These are phyloP conservation scores for Coracias cyanogaster DNA, from an alignment of 2,797 vertebrate species.

Conservation along the genomic window DNA sequence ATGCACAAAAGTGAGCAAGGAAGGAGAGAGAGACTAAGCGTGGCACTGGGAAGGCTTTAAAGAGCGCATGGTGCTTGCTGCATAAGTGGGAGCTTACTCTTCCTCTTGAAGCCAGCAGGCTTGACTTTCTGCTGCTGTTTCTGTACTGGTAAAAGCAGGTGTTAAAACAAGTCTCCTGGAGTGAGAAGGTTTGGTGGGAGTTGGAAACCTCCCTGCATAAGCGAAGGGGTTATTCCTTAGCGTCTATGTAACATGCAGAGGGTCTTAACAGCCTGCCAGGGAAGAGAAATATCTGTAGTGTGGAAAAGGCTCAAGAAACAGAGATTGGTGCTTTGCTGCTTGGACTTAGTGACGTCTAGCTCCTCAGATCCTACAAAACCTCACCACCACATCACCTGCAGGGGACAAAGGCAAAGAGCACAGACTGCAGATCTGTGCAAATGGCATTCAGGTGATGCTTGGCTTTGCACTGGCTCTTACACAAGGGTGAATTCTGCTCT, in stretches of 20 bases:
- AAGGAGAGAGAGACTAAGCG: not conserved
- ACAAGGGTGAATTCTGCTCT: not conserved
- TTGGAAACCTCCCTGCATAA: not conserved
- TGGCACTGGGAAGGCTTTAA: not conserved
- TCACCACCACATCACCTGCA: not conserved
- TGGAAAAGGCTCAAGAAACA: not conserved
- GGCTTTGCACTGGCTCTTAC: not conserved
- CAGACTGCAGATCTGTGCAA: not conserved
- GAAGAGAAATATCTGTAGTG: not conserved
- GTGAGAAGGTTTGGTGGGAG: not conserved
- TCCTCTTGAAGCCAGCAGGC: not conserved
- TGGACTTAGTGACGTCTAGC: not conserved
- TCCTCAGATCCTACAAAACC: not conserved
- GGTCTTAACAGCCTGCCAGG: not conserved
- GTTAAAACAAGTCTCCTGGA: not conserved
- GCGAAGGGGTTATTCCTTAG: not conserved
- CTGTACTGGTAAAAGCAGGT: not conserved
- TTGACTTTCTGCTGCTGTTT: not conserved
- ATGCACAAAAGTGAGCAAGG: not conserved
- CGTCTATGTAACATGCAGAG: rapidly evolving
- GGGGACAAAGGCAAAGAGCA: not conserved
- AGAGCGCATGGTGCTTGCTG: not conserved
- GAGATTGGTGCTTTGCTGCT: not conserved
- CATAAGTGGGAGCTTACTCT: not conserved
- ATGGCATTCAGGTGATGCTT: not conserved